Evolutionary conservation across 1,140 invertebrate species (phyloP).

Genomic region (Drosophila eugracilis): DNA sequence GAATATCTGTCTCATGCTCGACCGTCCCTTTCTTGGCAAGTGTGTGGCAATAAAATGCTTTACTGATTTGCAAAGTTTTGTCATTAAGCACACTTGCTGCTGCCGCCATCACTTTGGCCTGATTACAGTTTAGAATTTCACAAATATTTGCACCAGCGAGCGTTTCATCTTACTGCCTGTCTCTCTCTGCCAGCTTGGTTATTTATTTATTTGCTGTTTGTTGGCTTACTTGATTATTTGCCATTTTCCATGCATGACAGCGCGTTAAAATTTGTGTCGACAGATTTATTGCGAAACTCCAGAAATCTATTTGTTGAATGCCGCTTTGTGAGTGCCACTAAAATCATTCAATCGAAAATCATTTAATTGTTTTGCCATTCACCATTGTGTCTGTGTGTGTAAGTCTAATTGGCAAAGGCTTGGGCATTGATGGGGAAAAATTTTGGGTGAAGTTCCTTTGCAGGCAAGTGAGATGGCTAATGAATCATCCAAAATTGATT

Average conservation of each 20-base stretch:
- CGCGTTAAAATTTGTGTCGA: conserved; percentile 54
- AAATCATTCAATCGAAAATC: conserved; percentile 23
- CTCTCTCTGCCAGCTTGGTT: conserved; percentile 1
- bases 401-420: conserved; percentile 37
- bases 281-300: conserved; percentile 50
- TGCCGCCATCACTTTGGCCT: conserved; percentile 38
- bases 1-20: not conserved
- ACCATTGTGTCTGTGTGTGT: not conserved
- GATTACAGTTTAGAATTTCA: conserved; percentile 71
- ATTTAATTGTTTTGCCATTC: conserved; percentile 27
- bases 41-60: conserved; percentile 73
- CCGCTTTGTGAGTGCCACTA: conserved; percentile 6
- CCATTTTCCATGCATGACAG: conserved; percentile 40
- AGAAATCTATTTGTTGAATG: conserved; percentile 31
- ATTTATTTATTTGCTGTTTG: conserved; percentile 36
- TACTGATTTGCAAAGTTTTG: conserved; percentile 80
- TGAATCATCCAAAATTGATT: conserved; percentile 27
- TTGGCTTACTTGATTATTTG: conserved; percentile 52
- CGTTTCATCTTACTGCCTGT: conserved; percentile 17
- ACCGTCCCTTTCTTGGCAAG: conserved; percentile 9
- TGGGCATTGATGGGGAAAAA: conserved; percentile 4
- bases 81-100: conserved; percentile 76
- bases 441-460: not conserved
- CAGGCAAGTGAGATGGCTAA: not conserved
- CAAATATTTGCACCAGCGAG: conserved; percentile 67